Base-by-base conservation (phyloP, 1,140 invertebrate genomes). In the Caenorhabditis brenneri region DNA sequence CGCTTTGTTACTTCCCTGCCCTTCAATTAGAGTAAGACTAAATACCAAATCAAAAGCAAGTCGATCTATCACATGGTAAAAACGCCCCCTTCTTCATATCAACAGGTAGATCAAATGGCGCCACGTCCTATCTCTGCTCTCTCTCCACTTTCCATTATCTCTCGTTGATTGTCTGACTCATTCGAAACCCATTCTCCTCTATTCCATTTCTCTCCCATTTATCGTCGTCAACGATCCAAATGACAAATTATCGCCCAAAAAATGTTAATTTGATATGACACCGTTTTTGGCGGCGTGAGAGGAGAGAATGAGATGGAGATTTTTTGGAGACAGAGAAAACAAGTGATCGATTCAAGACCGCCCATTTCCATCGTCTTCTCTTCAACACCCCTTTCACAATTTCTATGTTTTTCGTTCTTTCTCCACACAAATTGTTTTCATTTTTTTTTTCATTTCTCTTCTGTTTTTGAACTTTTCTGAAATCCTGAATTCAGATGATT, bases 221-320 rank as follows among this genome's bases (percentile, higher is more conserved):
- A 15, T n/a, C 53, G 5, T 22, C 15, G n/a, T n/a, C n/a, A 12
- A 6, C 5, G 5, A 6, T 27, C 24, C n/a, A 12, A 29, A 74
- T 74, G 65, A 74, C 65, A 42, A 74, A 24, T 42, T 22, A 42
- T 42, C 65, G 22, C 33, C 65, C 36, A 22, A 74, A 74, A 74
- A 74, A 74, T 74, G 65, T 74, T 74, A 74, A 74, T 42, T 74
- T 74, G 65, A 74, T 74, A 74, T 42, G 65, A 74, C 65, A 74
- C 65, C 22, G 65, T 74, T 42, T 74, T 74, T n/a, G n/a, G n/a
- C n/a, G n/a, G n/a, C n/a, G n/a, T n/a, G 58, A 36, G 10, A 24
- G 10, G 22, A n/a, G 27, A 65, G 58, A 74, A n/a, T 3, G 48
- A 51, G n/a, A 51, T 7, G 16, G n/a, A 51, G 48, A 51, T n/a